Evolutionary conservation across 2,797 vertebrate species (phyloP), one percentile per base, ranked within the genome.

Genomic region (Typhlichthys subterraneus): DNA sequence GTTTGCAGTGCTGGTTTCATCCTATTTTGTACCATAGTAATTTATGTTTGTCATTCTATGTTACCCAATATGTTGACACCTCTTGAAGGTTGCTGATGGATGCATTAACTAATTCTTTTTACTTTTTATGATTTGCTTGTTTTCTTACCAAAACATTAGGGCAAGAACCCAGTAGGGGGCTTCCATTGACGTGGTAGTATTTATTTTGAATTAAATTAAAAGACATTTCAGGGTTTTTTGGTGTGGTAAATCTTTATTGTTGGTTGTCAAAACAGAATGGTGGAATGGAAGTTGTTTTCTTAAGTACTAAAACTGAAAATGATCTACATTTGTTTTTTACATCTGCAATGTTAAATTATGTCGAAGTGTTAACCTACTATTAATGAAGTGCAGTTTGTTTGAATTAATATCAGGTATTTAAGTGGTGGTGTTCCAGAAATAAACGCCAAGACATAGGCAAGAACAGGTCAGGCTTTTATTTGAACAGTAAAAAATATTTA

Each of bases 171-270:
- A 79, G 75, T 87, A 88, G 83, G 83, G 87, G 84, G 89, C 89
- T 91, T 91, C 89, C 89, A 31, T 90, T 90, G 91, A 89, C 82
- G 88, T 92, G 91, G 88, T 93, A 90, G 89, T 93, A 92, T 92
- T 93, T 93, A 92, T 92, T 93, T 93, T 93, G 88, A 92, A 91
- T 91, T 92, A 91, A 91, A 93, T 91, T 92, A 92, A 92, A 92
- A 88, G 85, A 89, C 87, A 90, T 91, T 91, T 91, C 82, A 82
- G 79, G 79, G 76, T 80, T 77, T 74, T 42, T 42, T 72, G 70
- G 46, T 78, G 77, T 80, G 7, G 11, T 70, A 62, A 38, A 74
- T 73, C 15, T 63, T 45, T 19, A 10, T 38, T 46, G 8, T 42
- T 42, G 38, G 38, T 42, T 42, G 38, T 42, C 38, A 10, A 42